These are phyloP conservation scores for Crocallis elinguaria DNA, from an alignment of 2,888 invertebrate genomes.

Conservation along the genomic window DNA sequence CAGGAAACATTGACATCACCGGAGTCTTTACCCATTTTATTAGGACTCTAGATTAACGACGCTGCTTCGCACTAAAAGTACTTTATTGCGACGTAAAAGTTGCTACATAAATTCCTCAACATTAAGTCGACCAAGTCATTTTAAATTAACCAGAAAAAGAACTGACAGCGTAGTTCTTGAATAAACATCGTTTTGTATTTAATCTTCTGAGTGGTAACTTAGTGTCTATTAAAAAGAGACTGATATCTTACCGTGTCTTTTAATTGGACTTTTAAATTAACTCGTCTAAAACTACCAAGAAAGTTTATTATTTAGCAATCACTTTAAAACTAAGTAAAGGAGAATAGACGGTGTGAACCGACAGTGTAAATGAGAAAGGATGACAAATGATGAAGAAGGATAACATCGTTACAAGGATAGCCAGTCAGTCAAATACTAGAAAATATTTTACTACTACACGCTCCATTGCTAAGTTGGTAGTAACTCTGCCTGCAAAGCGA, in stretches of 20 bases:
- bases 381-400: too few species aligned
- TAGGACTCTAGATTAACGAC: constrained; percentile 71
- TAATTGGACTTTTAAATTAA: background rate
- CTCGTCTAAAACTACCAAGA: background rate
- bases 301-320: too few species aligned
- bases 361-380: too few species aligned
- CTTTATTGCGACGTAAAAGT: constrained; percentile 77
- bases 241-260: background rate
- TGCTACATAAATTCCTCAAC: constrained; percentile 68
- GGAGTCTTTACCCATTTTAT: constrained; percentile 60
- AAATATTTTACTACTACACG: too few species aligned
- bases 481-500: too few species aligned
- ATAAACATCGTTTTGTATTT: constrained; percentile 16
- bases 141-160: constrained; percentile 78
- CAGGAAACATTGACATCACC: constrained; percentile 39
- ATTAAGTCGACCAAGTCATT: constrained; percentile 67
- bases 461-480: too few species aligned
- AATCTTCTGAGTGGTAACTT: constrained; percentile 14
- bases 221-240: background rate
- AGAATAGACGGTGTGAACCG: too few species aligned
- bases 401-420: too few species aligned
- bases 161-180: constrained; percentile 38
- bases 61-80: constrained; percentile 69
- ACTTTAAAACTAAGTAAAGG: too few species aligned
- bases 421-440: too few species aligned